Base-by-base conservation (phyloP, 2,113 vertebrate species). In the Lichenostomus cassidix region DNA sequence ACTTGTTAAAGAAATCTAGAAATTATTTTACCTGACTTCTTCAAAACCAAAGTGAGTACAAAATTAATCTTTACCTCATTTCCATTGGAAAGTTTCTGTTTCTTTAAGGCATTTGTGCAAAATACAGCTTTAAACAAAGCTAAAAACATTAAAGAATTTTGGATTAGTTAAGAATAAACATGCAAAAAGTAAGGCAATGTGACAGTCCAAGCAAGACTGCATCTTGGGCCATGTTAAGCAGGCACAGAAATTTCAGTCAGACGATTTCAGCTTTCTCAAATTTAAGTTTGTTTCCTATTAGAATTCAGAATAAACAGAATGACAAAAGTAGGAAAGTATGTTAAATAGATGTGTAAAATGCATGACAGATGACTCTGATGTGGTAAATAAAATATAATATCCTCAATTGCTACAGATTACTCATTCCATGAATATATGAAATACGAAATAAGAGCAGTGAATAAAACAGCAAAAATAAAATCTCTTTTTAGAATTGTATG, bases 1-100 rank as follows among this genome's bases (percentile, higher is more conserved):
- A 53, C 46, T 92, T 49, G 67, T 96, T 96, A 88, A 94, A 95
- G 56, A 92, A 75, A 94, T 76, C 22, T 49, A 64, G 44, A 94
- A 89, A 58, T 83, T 67, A 75, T 95, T 96, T 95, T 64, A 83
- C 52, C 63, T 87, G 11, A 71, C 83, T 95, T 87, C 41, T 82
- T 92, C 78, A 95, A 95, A 77, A 78, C 27, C 47, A 83, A 78
- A 6, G 35, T 55, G 93, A 77, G 65, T 69, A 71, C 56, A 69
- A 91, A 96, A 52, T n/a, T 46, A 70, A 56, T 12, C 83, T 89
- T 90, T 50, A 67, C 12, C 76, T 94, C 37, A 78, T 86, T 95
- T 95, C 55, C 71, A 42, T 68, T 74, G 70, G 27, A 73, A 94
- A 86, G 44, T 44, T 87, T 49, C 52, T 49, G 53, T 44, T 94